Percentiles rank a stretch among this genome's conserved stretches.
These are phyloP conservation scores for Gadus macrocephalus DNA, from an alignment of 2,113 vertebrate genomes.

Conservation along the genomic window DNA sequence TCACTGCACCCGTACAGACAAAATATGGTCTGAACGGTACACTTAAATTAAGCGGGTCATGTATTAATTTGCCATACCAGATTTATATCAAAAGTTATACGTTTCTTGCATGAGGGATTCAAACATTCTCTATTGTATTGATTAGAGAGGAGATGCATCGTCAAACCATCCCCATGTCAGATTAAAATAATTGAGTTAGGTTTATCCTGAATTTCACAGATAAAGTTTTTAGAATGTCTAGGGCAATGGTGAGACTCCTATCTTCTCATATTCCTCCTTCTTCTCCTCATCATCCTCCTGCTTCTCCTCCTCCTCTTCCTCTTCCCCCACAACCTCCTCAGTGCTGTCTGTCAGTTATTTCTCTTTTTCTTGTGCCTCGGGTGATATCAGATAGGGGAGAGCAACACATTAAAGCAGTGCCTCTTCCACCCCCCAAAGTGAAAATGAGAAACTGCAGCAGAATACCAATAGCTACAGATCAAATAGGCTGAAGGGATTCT, in stretches of 20 bases:
- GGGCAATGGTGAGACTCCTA: slow-evolving; percentile 26
- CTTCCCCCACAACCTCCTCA: slow-evolving; percentile 19
- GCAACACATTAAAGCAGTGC: slow-evolving; percentile 48
- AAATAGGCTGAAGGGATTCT: slow-evolving; percentile 46
- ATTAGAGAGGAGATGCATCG: background rate
- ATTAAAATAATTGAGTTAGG: slow-evolving; percentile 25
- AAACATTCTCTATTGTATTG: background rate
- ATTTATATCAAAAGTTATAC: too few relatives aligned
- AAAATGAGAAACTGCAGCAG: slow-evolving; percentile 56
- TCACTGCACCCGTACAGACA: too few relatives aligned
- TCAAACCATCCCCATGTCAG: slow-evolving; percentile 9
- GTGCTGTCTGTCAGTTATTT: slow-evolving; percentile 41
- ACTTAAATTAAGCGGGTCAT: too few relatives aligned
- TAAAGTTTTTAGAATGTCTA: slow-evolving; percentile 19
- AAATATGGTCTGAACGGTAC: too few relatives aligned
- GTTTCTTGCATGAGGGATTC: background rate
- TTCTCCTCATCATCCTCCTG: too few relatives aligned
- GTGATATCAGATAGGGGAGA: slow-evolving; percentile 58
- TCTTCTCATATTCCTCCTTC: too few relatives aligned
- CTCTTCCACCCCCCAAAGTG: slow-evolving; percentile 47
- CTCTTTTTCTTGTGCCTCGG: slow-evolving; percentile 35
- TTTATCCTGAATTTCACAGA: slow-evolving; percentile 17
- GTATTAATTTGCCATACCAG: too few relatives aligned
- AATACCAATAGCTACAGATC: slow-evolving; percentile 64
- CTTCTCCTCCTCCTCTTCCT: slow-evolving; percentile 17